Evolutionary conservation across 2,888 invertebrate species (phyloP).

Genomic region (Rotaria socialis): DNA sequence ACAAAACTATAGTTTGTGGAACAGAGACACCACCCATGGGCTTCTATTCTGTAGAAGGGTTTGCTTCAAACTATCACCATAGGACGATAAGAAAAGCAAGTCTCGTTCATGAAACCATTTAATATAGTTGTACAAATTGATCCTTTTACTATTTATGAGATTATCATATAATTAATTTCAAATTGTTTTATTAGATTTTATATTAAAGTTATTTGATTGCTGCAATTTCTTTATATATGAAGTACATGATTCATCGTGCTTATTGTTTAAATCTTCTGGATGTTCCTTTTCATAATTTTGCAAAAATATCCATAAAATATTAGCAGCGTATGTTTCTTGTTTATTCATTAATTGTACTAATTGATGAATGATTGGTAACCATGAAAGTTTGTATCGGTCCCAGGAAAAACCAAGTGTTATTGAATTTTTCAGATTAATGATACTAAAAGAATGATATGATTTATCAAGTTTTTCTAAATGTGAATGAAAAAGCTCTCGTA

Average conservation of each 20-base stretch:
- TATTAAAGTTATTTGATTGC: neutral
- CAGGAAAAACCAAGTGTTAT: slow-evolving; percentile 17
- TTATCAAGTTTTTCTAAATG: slow-evolving; percentile 25
- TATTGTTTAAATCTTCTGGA: neutral
- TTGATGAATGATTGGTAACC: slow-evolving; percentile 12
- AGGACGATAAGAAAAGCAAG: too few relatives aligned
- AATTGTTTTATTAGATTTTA: too few relatives aligned
- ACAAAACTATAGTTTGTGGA: too few relatives aligned
- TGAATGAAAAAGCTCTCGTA: slow-evolving; percentile 11
- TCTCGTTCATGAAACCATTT: too few relatives aligned
- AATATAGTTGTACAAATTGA: too few relatives aligned
- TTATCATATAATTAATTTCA: too few relatives aligned
- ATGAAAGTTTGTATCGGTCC: neutral
- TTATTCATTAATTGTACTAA: neutral
- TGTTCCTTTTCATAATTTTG: slow-evolving; percentile 12
- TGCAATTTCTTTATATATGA: neutral
- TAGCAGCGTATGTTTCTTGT: neutral
- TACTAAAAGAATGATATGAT: neutral
- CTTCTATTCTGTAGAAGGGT: too few relatives aligned
- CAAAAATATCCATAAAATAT: neutral
- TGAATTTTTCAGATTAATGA: neutral
- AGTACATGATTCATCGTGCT: neutral
- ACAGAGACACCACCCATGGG: too few relatives aligned
- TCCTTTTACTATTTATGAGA: too few relatives aligned
- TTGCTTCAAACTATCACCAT: too few relatives aligned